These are phyloP conservation scores for Leptopilina boulardi DNA, from an alignment of 1,140 invertebrate species.

Conservation along the genomic window DNA sequence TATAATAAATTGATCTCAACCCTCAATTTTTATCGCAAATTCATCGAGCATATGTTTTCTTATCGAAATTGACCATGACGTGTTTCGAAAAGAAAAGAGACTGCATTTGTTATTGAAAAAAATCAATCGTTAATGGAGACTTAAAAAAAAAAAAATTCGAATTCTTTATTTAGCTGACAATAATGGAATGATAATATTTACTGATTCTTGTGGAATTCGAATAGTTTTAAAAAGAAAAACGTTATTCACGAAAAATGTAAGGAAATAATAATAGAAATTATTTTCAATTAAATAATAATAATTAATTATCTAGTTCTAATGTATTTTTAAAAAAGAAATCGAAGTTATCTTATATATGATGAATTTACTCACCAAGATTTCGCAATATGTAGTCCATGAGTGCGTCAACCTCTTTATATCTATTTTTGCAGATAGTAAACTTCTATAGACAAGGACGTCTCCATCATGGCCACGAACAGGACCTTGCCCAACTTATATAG, in stretches of 20 bases:
- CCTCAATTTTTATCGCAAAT: constrained; percentile 14
- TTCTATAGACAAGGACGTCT: constrained; percentile 4
- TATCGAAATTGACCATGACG: constrained; percentile 2
- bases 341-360: no score
- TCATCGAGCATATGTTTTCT: constrained; percentile 19
- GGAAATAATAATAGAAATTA: no score
- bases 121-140: no score
- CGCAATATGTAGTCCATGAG: background rate
- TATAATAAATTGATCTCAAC: constrained; percentile 11
- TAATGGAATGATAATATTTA: no score
- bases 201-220: no score
- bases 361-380: background rate
- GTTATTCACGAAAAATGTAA: no score
- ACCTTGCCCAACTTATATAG: constrained; percentile 11
- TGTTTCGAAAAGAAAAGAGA: background rate
- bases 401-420: constrained; percentile 8
- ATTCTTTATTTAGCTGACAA: no score
- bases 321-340: background rate
- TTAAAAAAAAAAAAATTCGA: no score
- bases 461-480: background rate
- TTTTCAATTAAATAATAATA: no score
- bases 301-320: no score
- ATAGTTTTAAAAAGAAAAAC: no score
- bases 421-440: constrained; percentile 5
- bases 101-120: background rate